These are phyloP conservation scores for Porites lutea DNA, from an alignment of 64 coral and sea anemone genomes.

Conservation along the genomic window DNA sequence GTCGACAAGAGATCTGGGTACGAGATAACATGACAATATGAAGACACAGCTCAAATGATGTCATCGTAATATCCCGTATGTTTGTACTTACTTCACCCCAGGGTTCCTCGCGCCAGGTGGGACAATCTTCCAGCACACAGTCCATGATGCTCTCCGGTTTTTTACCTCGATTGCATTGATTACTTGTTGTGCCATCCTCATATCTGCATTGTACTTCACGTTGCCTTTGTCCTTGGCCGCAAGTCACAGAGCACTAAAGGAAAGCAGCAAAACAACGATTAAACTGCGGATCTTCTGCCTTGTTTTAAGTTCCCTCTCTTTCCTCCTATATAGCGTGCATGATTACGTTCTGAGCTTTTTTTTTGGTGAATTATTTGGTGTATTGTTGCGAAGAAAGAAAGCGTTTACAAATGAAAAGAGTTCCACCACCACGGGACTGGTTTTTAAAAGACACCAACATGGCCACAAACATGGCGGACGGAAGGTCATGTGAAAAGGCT, in stretches of 20 bases:
- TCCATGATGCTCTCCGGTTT: constrained; percentile 29
- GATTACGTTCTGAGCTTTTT: too few species aligned
- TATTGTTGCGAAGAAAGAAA: too few species aligned
- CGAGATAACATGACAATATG: background rate
- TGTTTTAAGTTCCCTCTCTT: too few species aligned
- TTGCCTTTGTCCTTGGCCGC: constrained; percentile 56
- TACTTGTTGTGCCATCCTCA: background rate
- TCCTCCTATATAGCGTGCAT: too few species aligned
- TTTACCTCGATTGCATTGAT: constrained; percentile 19
- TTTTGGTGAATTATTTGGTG: too few species aligned
- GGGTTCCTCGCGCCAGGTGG: constrained; percentile 7
- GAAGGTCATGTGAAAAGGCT: too few species aligned
- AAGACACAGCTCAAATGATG: background rate
- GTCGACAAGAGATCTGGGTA: too few species aligned
- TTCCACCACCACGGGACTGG: too few species aligned
- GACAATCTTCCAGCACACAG: constrained; percentile 31
- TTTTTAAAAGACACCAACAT: too few species aligned
- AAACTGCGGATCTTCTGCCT: too few species aligned
- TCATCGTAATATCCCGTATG: background rate
- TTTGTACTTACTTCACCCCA: constrained; percentile 52
- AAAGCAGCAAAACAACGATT: background rate
- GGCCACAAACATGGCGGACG: too few species aligned
- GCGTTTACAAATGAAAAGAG: too few species aligned
- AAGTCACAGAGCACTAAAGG: constrained; percentile 79
- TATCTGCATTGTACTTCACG: constrained; percentile 47